Evolutionary conservation across 1,140 invertebrate species (phyloP).

Genomic region (Drosophila pectinifera): DNA sequence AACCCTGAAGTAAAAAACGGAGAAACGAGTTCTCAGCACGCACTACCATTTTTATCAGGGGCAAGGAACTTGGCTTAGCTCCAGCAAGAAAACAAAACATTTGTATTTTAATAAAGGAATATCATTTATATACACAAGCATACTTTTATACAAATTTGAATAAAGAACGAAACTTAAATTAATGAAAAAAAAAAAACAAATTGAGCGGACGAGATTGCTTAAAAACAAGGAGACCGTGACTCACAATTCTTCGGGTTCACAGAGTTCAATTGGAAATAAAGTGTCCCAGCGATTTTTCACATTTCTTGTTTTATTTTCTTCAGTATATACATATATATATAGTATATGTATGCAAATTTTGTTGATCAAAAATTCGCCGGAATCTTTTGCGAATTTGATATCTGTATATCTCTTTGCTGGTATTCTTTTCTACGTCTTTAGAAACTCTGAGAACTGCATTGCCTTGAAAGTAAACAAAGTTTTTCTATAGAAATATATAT

Average conservation of each 20-base stretch:
- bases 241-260: background rate
- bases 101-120: conserved; percentile 8
- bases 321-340: no score
- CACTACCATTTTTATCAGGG: conserved; percentile 17
- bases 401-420: background rate
- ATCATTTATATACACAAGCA: background rate
- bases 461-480: background rate
- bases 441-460: background rate
- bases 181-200: conserved; percentile 4
- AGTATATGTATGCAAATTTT: conserved; percentile 4
- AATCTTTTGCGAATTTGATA: background rate
- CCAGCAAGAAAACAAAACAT: conserved; percentile 12
- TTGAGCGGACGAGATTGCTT: background rate
- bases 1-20: background rate
- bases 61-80: background rate
- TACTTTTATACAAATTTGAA: background rate
- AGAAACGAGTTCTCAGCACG: conserved; percentile 59
- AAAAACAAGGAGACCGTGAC: conserved; percentile 5
- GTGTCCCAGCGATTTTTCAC: background rate
- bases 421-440: background rate
- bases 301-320: background rate
- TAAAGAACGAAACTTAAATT: background rate
- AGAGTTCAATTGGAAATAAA: conserved; percentile 10
- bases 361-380: conserved; percentile 5
- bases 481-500: background rate